Evolutionary conservation across 2,888 invertebrate species (phyloP).

Genomic region (Melanophora roralis): DNA sequence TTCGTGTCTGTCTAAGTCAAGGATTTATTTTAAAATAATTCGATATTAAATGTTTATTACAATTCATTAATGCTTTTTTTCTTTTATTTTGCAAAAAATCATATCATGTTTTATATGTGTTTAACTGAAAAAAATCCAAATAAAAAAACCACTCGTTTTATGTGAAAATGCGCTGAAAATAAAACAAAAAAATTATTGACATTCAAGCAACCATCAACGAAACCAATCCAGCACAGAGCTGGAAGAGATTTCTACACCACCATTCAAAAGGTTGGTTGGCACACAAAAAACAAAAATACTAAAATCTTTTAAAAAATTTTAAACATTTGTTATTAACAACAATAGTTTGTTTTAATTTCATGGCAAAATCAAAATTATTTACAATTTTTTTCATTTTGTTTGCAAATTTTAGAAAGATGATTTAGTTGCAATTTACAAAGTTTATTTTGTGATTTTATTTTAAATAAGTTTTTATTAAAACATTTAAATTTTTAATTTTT

Average conservation of each 20-base stretch:
- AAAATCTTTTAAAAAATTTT: not conserved
- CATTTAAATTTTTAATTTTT: not conserved
- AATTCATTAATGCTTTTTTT: constrained; percentile 58
- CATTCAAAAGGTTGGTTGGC: constrained; percentile 77
- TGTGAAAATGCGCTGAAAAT: constrained; percentile 49
- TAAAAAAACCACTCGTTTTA: constrained; percentile 27
- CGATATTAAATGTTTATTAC: constrained; percentile 46
- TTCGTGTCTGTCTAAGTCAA: not conserved
- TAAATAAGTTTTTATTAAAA: constrained; percentile 9
- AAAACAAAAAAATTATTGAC: constrained; percentile 37
- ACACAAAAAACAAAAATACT: constrained; percentile 37
- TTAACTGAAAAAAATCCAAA: constrained; percentile 27
- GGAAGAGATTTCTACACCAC: constrained; percentile 74
- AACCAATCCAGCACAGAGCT: constrained; percentile 76
- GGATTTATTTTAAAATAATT: constrained; percentile 23
- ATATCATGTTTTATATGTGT: constrained; percentile 52
- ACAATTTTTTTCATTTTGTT: constrained; percentile 17
- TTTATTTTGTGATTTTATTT: constrained; percentile 18
- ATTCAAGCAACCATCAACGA: constrained; percentile 64
- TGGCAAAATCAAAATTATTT: constrained; percentile 6
- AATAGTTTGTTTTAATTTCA: constrained; percentile 6
- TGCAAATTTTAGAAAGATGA: constrained; percentile 42
- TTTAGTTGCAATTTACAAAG: not conserved
- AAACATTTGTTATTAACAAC: constrained; percentile 19
- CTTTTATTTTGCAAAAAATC: constrained; percentile 38